A percentile compares a stretch with the other conserved stretches of the same genome.
Evolutionary conservation across 2,888 invertebrate genomes (phyloP).

Genomic region (Phyllotreta cruciferae): DNA sequence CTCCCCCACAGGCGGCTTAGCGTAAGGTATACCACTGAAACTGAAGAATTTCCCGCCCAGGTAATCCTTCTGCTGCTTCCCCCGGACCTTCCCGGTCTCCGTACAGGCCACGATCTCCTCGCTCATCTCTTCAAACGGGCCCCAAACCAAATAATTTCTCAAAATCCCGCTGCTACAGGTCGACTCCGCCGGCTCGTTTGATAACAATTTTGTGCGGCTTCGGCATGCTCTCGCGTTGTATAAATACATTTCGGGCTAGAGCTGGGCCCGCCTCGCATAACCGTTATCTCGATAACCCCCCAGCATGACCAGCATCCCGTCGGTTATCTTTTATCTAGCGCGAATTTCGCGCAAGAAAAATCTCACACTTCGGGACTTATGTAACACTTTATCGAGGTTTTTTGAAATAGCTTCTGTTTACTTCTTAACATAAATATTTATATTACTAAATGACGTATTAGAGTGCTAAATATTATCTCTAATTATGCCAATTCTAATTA

Average conservation of each 20-base stretch:
- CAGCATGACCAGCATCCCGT: not conserved
- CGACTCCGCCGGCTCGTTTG: not conserved
- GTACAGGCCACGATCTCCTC: slow-evolving; percentile 39
- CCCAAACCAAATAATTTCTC: no score
- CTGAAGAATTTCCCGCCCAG: slow-evolving; percentile 49
- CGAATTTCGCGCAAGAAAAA: not conserved
- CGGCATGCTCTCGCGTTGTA: slow-evolving; percentile 2
- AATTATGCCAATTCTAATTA: no score
- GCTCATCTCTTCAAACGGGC: slow-evolving; percentile 4
- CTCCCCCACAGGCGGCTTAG: slow-evolving; percentile 51
- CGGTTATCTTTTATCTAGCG: not conserved
- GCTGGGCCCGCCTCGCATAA: not conserved
- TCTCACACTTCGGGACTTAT: no score
- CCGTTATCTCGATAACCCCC: not conserved
- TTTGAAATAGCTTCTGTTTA: no score
- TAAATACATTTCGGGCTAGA: slow-evolving; percentile 11
- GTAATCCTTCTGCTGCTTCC: slow-evolving; percentile 46
- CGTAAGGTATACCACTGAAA: slow-evolving; percentile 57
- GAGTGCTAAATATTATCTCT: no score
- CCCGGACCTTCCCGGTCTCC: slow-evolving; percentile 49
- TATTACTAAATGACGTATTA: no score
- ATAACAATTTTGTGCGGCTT: slow-evolving; percentile 2
- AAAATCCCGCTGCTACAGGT: not conserved
- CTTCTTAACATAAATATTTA: no score
- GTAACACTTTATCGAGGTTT: no score